Base-by-base conservation (phyloP, 2,113 vertebrate genomes). In the Alosa alosa region DNA sequence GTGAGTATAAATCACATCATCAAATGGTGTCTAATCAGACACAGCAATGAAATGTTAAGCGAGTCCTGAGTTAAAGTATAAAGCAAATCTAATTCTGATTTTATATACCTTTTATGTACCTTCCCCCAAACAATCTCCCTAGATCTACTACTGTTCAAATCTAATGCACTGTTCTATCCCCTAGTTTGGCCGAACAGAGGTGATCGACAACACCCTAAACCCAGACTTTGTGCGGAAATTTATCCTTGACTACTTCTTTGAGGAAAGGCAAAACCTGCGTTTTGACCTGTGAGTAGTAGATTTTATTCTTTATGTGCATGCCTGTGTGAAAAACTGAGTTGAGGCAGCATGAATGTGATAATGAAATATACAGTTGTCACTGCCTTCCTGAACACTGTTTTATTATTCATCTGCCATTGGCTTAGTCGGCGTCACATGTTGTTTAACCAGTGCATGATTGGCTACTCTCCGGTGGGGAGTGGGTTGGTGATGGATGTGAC, bases 141-240 rank as follows among this genome's bases (percentile, higher is more conserved):
- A 15, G 50, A 22, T 64, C 6, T 64, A 6, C 3, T 31, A 25
- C 64, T 3, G 6, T 31, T n/a, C 20, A n/a, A 64, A 36, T 72
- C 8, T 78, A 39, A 36, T 39, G 4, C 11, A 39, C 72, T 82
- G 22, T 78, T 86, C 52, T 83, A 57, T 13, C 44, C 81, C 20
- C 86, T 91, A 99, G 98, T 99, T 97, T 92, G 97, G 97, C 91
- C 95, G 98, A 92, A 99, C 98, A 64, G 98, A 99, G 95, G 97
- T 98, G 87, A 99, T 99, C 25, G 97, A 99, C 93, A 99, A 99
- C 93, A 99, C 98, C 75, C 95, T 99, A 89, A 99, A 99, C 91
- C 98, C 98, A 13, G 98, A 99, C 94, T 99, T 99, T 92, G 98
- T 99, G 88, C 96, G 96, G 90, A 99, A 99, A 91, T 99, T 99